Percentiles rank a stretch among this genome's conserved stretches.
These are phyloP conservation scores for Bedellia somnulentella DNA, from an alignment of 2,888 invertebrate genomes.

Conservation along the genomic window DNA sequence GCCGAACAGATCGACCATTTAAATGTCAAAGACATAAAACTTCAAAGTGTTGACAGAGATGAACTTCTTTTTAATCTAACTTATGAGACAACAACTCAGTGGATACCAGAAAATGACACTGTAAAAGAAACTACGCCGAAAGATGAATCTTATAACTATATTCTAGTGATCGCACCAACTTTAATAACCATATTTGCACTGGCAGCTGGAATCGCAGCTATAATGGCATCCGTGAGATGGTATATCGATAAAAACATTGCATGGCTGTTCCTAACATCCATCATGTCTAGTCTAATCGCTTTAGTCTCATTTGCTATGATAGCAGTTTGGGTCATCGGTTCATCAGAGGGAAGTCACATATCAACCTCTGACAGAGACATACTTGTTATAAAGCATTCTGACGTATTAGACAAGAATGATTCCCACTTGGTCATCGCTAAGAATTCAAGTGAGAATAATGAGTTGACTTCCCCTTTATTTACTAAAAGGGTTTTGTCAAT, in stretches of 20 bases:
- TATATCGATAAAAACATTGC: constrained; percentile 68
- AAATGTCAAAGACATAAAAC: constrained; percentile 12
- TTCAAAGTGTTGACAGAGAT: constrained; percentile 9
- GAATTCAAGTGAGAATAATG: constrained; percentile 18
- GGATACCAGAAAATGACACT: constrained; percentile 12
- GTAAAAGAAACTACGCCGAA: constrained; percentile 6
- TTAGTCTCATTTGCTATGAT: constrained; percentile 38
- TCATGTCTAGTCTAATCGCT: constrained; percentile 55
- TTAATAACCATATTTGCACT: constrained; percentile 53
- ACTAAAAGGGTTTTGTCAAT: constrained; percentile 53
- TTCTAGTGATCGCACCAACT: constrained; percentile 48
- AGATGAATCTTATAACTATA: constrained; percentile 18
- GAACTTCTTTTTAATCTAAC: constrained; percentile 9
- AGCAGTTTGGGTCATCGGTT: constrained; percentile 38
- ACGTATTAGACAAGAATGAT: constrained; percentile 30
- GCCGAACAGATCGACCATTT: constrained; percentile 9
- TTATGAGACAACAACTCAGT: constrained; percentile 8
- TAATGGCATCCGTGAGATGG: constrained; percentile 67
- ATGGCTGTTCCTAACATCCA: constrained; percentile 60
- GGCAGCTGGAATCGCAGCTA: constrained; percentile 52
- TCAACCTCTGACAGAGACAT: constrained; percentile 41
- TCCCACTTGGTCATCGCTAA: constrained; percentile 37
- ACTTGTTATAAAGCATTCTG: constrained; percentile 32
- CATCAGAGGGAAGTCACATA: constrained; percentile 22
- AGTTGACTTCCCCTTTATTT: constrained; percentile 23